Conservation (phyloP, 2,888 invertebrate genomes). For the Marronus borbonicus region DNA sequence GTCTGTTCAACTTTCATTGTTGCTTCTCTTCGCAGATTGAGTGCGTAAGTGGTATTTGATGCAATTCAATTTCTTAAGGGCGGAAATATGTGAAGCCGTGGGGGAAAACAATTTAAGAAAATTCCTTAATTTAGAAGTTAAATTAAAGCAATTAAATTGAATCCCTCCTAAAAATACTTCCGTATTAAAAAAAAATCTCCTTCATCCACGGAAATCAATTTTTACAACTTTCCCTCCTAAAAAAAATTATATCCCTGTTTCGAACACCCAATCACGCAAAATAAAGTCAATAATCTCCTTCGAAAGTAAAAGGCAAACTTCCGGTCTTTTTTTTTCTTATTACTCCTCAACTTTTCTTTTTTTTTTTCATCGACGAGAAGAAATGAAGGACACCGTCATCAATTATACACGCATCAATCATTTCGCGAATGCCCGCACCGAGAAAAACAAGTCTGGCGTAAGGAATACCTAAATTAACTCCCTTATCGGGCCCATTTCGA, state of each 20-base stretch:
- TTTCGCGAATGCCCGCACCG: conserved; percentile 19
- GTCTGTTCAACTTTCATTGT: too few species aligned
- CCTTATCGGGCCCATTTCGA: conserved; percentile 5
- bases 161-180: neutral
- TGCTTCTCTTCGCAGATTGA: too few species aligned
- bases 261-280: conserved; percentile 5
- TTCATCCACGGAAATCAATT: too few species aligned
- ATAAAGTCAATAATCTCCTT: neutral
- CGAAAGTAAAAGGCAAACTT: neutral
- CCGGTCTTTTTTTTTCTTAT: too few species aligned
- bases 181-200: neutral
- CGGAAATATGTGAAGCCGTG: neutral
- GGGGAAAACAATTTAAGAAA: neutral
- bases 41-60: too few species aligned
- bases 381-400: conserved; percentile 16
- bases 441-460: conserved; percentile 26
- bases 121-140: neutral
- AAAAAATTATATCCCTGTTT: too few species aligned
- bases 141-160: neutral
- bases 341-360: neutral
- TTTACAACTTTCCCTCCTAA: too few species aligned
- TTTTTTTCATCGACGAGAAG: neutral
- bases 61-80: neutral
- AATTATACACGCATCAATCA: conserved; percentile 40
- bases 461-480: conserved; percentile 36